Evolutionary conservation across 2,888 invertebrate genomes (phyloP).

Genomic region (Leptinotarsa haldemani): DNA sequence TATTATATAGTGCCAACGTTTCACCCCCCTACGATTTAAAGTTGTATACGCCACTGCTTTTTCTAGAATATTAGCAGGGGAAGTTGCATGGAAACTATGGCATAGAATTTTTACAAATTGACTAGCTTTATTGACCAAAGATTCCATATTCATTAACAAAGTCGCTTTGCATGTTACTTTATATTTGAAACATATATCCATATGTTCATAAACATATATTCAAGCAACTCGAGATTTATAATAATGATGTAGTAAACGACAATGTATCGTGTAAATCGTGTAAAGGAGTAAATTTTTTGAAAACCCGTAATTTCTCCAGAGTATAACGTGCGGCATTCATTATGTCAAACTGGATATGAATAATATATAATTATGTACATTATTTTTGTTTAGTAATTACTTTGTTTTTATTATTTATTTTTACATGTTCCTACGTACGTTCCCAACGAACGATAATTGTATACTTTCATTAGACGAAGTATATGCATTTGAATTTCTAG

Average conservation of each 20-base stretch:
- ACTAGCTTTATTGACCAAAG: too few species aligned
- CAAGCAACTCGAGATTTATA: not conserved
- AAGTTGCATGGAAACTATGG: too few species aligned
- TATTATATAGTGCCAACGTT: too few species aligned
- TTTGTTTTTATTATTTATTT: constrained; percentile 52
- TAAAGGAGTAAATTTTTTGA: not conserved
- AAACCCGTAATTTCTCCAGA: constrained; percentile 33
- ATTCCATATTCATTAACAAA: too few species aligned
- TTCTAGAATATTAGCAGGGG: too few species aligned
- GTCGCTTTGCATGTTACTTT: too few species aligned
- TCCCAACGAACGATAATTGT: constrained; percentile 51
- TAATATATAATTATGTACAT: constrained; percentile 49
- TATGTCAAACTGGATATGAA: constrained; percentile 40
- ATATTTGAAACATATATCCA: too few species aligned
- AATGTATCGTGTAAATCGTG: constrained; percentile 16
- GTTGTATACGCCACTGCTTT: too few species aligned
- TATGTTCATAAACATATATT: too few species aligned
- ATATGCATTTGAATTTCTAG: constrained; percentile 53
- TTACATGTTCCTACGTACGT: constrained; percentile 45
- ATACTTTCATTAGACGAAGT: constrained; percentile 54
- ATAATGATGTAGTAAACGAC: constrained; percentile 5
- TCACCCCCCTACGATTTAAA: too few species aligned
- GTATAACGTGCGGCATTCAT: constrained; percentile 40
- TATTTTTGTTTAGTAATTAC: constrained; percentile 49
- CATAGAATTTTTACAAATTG: too few species aligned